phyloP scores from a whole-genome alignment of 2,888 invertebrate genomes.

The Heliconius aoede region DNA sequence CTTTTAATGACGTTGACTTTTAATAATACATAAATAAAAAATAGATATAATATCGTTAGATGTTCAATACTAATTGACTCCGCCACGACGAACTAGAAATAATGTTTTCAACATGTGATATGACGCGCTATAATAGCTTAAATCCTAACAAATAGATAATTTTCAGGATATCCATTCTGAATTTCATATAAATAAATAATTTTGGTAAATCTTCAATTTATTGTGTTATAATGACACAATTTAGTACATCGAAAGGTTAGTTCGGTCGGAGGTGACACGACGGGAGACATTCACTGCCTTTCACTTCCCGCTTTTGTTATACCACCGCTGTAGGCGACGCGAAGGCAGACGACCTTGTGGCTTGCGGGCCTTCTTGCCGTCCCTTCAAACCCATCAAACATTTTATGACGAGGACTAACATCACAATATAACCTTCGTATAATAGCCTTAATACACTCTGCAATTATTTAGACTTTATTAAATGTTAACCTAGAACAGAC shows the following conservation, averaged over 20 bases:
- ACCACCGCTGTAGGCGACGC: slow-evolving; percentile 73
- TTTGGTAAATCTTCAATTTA: slow-evolving; percentile 3
- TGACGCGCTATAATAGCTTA: too few relatives aligned
- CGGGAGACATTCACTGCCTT: slow-evolving; percentile 81
- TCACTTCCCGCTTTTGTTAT: slow-evolving; percentile 83
- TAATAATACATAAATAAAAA: too few relatives aligned
- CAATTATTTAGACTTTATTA: slow-evolving; percentile 44
- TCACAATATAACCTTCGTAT: slow-evolving; percentile 54
- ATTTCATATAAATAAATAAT: background rate
- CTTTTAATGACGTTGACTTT: background rate
- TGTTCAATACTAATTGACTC: too few relatives aligned
- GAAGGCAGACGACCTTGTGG: slow-evolving; percentile 81
- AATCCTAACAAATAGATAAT: background rate
- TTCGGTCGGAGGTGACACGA: slow-evolving; percentile 58
- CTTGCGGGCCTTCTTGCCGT: slow-evolving; percentile 72
- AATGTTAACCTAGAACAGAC: slow-evolving; percentile 14
- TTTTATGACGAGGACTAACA: slow-evolving; percentile 47
- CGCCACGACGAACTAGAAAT: too few relatives aligned
- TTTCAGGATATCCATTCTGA: background rate
- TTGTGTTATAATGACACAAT: slow-evolving; percentile 32
- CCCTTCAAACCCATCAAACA: slow-evolving; percentile 74
- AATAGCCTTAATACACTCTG: slow-evolving; percentile 49
- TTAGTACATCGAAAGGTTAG: slow-evolving; percentile 50
- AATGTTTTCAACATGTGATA: too few relatives aligned
- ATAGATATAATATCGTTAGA: too few relatives aligned